These are phyloP conservation scores for Drosophila atripex DNA, from an alignment of 2,888 invertebrate species.

Conservation along the genomic window DNA sequence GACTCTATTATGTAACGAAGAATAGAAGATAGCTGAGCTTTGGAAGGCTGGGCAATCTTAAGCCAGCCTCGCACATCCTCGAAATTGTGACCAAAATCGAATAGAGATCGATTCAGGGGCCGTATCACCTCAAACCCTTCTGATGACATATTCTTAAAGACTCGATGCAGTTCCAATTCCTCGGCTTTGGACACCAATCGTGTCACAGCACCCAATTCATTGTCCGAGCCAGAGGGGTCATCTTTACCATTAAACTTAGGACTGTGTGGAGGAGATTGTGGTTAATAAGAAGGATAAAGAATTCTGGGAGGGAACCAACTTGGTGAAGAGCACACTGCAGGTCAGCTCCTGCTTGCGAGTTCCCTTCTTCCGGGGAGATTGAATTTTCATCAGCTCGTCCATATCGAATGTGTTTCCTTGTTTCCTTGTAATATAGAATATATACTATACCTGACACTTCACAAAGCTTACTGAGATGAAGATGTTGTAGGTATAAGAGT, in stretches of 20 bases:
- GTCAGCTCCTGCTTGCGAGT: not conserved
- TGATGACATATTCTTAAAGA: slow-evolving; percentile 16
- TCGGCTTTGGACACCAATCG: slow-evolving; percentile 47
- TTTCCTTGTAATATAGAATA: not conserved
- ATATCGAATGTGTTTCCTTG: not conserved
- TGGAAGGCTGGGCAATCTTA: slow-evolving; percentile 40
- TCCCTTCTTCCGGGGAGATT: not conserved
- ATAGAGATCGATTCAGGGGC: slow-evolving; percentile 48
- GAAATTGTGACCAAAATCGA: slow-evolving; percentile 58
- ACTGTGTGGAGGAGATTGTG: slow-evolving; percentile 14
- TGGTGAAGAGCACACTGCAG: slow-evolving; percentile 13
- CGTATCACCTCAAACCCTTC: not conserved
- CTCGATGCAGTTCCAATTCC: slow-evolving; percentile 44
- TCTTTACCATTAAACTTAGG: slow-evolving; percentile 2
- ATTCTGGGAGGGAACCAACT: not conserved
- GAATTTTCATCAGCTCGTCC: slow-evolving; percentile 13
- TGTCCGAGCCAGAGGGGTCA: slow-evolving; percentile 4
- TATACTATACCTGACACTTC: not conserved
- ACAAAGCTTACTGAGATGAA: not conserved
- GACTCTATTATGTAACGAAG: slow-evolving; percentile 62
- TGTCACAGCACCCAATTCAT: slow-evolving; percentile 39
- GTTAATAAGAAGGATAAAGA: accelerated
- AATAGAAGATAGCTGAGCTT: slow-evolving; percentile 36
- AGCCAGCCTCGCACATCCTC: slow-evolving; percentile 53
- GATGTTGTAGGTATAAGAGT: not conserved